Evolutionary conservation across 2,113 vertebrate species (phyloP).

Genomic region (Diadophis punctatus): DNA sequence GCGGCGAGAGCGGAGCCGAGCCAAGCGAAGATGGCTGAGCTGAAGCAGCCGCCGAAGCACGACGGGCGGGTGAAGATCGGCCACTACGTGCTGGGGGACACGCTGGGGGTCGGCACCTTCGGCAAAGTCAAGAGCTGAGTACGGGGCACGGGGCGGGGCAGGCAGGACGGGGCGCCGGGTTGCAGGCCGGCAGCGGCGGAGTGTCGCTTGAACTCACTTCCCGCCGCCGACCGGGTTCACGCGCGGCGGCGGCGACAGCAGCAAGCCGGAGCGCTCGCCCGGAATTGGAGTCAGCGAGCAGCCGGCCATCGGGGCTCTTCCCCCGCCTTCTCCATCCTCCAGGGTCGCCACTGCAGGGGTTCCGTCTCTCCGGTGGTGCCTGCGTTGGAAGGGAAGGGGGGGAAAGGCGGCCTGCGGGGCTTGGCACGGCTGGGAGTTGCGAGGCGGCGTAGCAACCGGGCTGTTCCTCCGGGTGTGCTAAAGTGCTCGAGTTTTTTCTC

Average conservation of each 20-base stretch:
- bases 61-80: constrained; percentile 96
- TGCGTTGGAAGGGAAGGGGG: neutral
- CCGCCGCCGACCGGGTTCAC: neutral
- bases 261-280: neutral
- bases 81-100: constrained; percentile 94
- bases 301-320: neutral
- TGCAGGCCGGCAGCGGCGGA: no score
- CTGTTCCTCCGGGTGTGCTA: neutral
- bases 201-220: neutral
- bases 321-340: no score
- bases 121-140: constrained; percentile 99
- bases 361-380: neutral
- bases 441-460: neutral
- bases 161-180: neutral
- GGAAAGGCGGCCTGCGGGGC: neutral
- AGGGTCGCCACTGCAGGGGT: neutral
- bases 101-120: constrained; percentile 95
- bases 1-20: neutral
- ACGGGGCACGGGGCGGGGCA: constrained; percentile 14
- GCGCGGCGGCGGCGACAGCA: neutral
- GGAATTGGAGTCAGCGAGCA: neutral
- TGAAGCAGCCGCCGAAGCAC: constrained; percentile 83
- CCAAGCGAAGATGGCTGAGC: constrained; percentile 87
- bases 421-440: neutral
- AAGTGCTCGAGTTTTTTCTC: neutral